A percentile compares a stretch with the other conserved stretches of the same genome.
phyloP scores from a whole-genome alignment of 2,797 vertebrate genomes.

The Chromobotia macracanthus region DNA sequence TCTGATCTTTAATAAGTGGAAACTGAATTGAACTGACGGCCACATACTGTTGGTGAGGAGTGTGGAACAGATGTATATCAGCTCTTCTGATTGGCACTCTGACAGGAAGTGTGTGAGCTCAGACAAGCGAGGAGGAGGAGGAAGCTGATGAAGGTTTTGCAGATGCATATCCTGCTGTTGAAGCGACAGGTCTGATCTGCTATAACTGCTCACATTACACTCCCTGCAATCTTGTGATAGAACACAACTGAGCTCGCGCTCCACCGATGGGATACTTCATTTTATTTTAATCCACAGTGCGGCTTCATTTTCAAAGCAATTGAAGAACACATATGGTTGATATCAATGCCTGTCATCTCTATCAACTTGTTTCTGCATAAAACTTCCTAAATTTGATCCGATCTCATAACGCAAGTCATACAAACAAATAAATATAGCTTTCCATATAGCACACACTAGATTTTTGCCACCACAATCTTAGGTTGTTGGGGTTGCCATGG shows the following conservation, averaged over 20 bases:
- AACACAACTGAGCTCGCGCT: not conserved
- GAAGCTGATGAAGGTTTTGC: constrained; percentile 33
- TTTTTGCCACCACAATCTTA: too few relatives aligned
- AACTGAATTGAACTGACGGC: constrained; percentile 41
- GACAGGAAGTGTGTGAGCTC: constrained; percentile 40
- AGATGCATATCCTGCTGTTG: constrained; percentile 46
- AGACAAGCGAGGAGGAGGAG: constrained; percentile 39
- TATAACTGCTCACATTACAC: constrained; percentile 54
- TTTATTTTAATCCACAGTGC: not conserved
- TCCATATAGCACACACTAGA: too few relatives aligned
- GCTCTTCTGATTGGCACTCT: constrained; percentile 34
- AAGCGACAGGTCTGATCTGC: constrained; percentile 49
- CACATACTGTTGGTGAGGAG: constrained; percentile 42
- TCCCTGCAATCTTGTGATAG: constrained; percentile 38
- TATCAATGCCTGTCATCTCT: not conserved
- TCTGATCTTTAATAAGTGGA: constrained; percentile 23
- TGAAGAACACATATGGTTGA: not conserved
- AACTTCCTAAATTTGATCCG: too few relatives aligned
- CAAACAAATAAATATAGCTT: too few relatives aligned
- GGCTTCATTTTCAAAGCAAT: not conserved
- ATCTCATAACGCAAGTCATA: too few relatives aligned
- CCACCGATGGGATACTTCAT: not conserved
- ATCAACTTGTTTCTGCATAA: too few relatives aligned
- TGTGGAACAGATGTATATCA: constrained; percentile 18
- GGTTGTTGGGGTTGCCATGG: too few relatives aligned